Evolutionary conservation across 92 coral and sea anemone genomes (phyloP), one percentile per base, ranked within the genome.

Genomic region (Metridium senile): DNA sequence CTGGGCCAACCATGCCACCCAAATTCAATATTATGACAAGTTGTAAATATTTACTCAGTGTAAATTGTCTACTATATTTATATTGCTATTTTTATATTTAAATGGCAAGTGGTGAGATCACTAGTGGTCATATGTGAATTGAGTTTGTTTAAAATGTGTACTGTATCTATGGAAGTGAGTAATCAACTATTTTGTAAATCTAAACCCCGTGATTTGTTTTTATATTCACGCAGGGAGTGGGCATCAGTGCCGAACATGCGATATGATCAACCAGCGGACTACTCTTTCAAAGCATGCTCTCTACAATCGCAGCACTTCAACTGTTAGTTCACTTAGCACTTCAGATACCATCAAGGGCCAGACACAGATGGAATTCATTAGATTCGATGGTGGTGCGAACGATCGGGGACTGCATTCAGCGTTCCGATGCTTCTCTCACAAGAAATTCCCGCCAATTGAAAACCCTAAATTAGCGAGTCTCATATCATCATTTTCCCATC

Each of bases 391-490:
- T 33, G 26, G 61, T 26, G 20, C 53, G 1, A 27, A 71, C 47
- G 31, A 58, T 20, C 20, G 23, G 25, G 52, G 57, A 7, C 23
- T 73, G 9, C 70, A 66, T 26, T 68, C 82, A 27, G 74, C 73
- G 19, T 56, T 68, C 43, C 58, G 29, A 21, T 66, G 67, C 21
- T 66, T 66, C 6, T 46, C 82, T 1, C 34, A 35, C 22, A 70
- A 72, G n/a, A 25, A 26, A 2, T 27, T 75, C 47, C 79, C 56
- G 10, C 71, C 73, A 27, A 53, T 66, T 58, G 68, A 58, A 30
- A 86, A 83, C 34, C 90, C 97, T 23, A 88, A 62, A 28, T 73
- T 92, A 6, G 88, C 89, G 13, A 82, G 91, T 23, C 89, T 92
- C 13, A 82, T 92, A 27, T 79, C 97, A 20, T 66, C 89, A 61